Evolutionary conservation across 2,797 vertebrate genomes (phyloP), one percentile per base, ranked within the genome.

Genomic region (Neoniphon sammara): DNA sequence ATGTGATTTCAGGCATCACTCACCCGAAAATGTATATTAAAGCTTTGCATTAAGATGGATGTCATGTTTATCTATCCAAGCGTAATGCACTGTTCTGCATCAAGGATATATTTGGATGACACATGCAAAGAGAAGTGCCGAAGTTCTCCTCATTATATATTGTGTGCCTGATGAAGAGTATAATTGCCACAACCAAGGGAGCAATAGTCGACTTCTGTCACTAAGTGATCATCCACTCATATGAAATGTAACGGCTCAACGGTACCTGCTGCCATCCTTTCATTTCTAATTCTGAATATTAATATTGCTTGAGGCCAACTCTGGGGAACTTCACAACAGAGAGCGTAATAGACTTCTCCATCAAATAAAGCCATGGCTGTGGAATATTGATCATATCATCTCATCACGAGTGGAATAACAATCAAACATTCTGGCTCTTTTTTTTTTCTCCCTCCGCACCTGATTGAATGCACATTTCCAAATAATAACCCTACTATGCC

Each of bases 121-220:
- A 80, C 59, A 39, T 50, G 61, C 73, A 81, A 69, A 87, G 73
- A 67, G 75, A 78, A 58, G 49, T 70, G 52, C 20, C 52, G 78
- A 82, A 72, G 66, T 75, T 75, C 68, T 63, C 66, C 70, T 86
- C 77, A 85, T 89, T 87, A 85, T 81, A 74, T 73, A 75, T 58
- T 55, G 70, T 78, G 76, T 80, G 84, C 39, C 73, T 53, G 80
- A 77, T 85, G 81, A 88, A 85, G 64, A 78, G 78, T 53, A 74
- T 91, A 89, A 91, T 91, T 88, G 89, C 74, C 39, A 80, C 55
- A 86, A 81, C 85, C 85, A 70, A 75, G 84, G 91, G 86, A 89
- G 85, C 87, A 73, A 87, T 80, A 83, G 80, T 74, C 70, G 78
- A 82, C 78, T 84, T 78, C 86, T 90, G 88, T 89, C 87, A 88